Evolutionary conservation across 2,113 vertebrate genomes (phyloP), one percentile per base, ranked within the genome.

Genomic region (Hemicordylus capensis): DNA sequence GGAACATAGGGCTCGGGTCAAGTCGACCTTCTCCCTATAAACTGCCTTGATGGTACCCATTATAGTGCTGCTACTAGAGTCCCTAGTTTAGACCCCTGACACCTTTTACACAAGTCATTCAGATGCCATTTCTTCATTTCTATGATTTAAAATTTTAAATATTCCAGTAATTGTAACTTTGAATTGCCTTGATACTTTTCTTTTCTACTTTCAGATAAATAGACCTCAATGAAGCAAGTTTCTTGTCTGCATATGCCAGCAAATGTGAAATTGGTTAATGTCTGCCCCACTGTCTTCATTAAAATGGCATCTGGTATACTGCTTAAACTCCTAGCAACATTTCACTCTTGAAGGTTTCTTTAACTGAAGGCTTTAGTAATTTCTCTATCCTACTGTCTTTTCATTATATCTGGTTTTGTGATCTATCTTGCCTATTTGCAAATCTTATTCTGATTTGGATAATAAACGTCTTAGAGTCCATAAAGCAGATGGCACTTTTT

Each of bases 401-500:
- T 63, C 83, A 69, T 88, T 83, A 74, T 84, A 58, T 86, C 77
- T 74, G 86, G 69, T 86, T 82, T 54, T 87, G 37, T 78, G 59
- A 81, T 85, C 74, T 83, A 46, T 42, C 74, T 67, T 67, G 34
- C 72, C 37, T 67, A 44, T 80, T 72, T 89, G 51, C 70, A 76
- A 84, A 76, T 84, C 72, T 46, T 72, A 86, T 86, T 89, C 70
- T 85, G 87, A 74, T 88, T 88, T 92, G 80, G 80, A 59, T 87
- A 92, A 87, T 81, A 87, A 87, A 86, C 80, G 0, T 1, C 79
- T 76, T 63, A 76, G 76, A 69, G 80, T 66, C 63, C 75, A 81
- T 88, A 76, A 87, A 90, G 70, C 93, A 91, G 86, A 90, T 88
- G 84, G 89, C 84, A 84, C 42, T 54, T 81, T 91, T 89, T 90